Base-by-base conservation (phyloP, 1,140 invertebrate genomes). In the Eumeta japonica region DNA sequence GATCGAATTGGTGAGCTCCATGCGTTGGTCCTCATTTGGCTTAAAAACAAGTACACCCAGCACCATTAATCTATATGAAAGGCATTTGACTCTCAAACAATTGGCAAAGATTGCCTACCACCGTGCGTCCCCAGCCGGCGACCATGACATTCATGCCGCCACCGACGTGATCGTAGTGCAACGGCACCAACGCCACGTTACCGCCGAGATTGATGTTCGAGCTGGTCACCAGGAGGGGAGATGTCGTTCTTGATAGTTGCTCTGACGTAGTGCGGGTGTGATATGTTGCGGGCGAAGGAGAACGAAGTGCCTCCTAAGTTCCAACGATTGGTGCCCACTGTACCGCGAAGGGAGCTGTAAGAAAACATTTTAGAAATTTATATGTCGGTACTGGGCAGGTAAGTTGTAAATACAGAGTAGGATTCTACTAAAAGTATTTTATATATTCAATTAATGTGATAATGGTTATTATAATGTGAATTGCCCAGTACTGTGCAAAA, bases 281-380 rank as follows among this genome's bases (percentile, higher is more conserved):
- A 43, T 27, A 46, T 17, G 31, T 48, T 48, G 12, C 18, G 11
- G 2, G 42, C 12, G 1, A 48, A 10, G 11, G 12, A 18, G 29
- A 39, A 45, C 2, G 9, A 12, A 9, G 27, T 9, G 1, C 46
- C 46, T 10, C 36, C 42, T 7, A 19, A 5, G 16, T 39, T 37
- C 46, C 46, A 48, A n/a, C 20, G 15, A 37, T 48, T 45, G 11
- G 46, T 41, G 29, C 46, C 46, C 2, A 42, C 39, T 3, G 31
- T 43, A 3, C 28, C 28, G n/a, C 41, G 35, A 10, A 48, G 35
- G 9, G 24, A 16, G 3, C 45, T 48, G 41, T 5, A 45, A 33
- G 5, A 28, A 37, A 29, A 2, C n/a, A n/a, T n/a, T n/a, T n/a
- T n/a, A n/a, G n/a, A n/a, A n/a, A n/a, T n/a, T n/a, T n/a, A n/a